Base-by-base conservation (phyloP, 2,113 vertebrate species). In the Acrocephalus arundinaceus region DNA sequence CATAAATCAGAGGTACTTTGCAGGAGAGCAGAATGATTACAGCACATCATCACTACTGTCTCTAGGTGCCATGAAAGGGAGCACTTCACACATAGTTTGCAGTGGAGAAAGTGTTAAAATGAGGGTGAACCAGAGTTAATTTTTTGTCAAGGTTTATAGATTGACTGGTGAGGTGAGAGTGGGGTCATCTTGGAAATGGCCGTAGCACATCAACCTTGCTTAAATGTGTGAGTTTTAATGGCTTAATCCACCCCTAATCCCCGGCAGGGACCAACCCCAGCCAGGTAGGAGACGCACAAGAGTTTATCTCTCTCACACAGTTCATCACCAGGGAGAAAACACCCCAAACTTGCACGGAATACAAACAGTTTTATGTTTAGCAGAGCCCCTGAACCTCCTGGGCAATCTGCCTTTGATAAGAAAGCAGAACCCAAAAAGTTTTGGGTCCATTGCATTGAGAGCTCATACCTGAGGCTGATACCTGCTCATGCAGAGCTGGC, bases 401-500 rank as follows among this genome's bases (percentile, higher is more conserved):
- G 28, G 20, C 19, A n/a, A 41, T 23, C 73, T 58, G 46, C 51
- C 41, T 55, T 62, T 79, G 35, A 61, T 0, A 24, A 43, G 48
- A 92, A 87, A 93, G 66, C 77, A 92, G 85, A 90, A 59, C 59
- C 52, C 24, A 67, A 76, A 91, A 80, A 85, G n/a, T 70, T 82
- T 82, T 51, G 82, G 79, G 75, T 52, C 55, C 48, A 4, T 48
- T 70, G 90, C 92, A 75, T 95, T 0, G 1, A 90, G 92, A 93
- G 91, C 92, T 96, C 93, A 58, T 94, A 73, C 2, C 79, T 6
- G 72, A 52, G 82, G 68, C 94, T 14, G n/a, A 89, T 97, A 96
- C 96, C 96, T 96, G 90, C 93, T 62, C 46, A 39, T 1, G 71
- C 87, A 90, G 91, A 85, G 90, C 96, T 52, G 77, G 67, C 93